Conservation (phyloP, 1,140 invertebrate genomes). For the Aphidius gifuensis region DNA sequence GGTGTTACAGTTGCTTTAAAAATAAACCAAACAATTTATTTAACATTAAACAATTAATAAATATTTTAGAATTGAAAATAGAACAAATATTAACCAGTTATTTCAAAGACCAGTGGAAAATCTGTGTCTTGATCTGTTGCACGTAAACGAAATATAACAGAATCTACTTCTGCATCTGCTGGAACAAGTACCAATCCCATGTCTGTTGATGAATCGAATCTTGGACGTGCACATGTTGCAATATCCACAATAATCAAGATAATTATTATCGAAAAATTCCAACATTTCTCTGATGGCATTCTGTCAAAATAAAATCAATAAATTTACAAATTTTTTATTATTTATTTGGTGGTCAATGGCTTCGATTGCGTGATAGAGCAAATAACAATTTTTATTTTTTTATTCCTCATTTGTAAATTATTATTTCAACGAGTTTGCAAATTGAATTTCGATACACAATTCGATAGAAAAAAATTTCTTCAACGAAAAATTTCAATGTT, state of each 20-base stretch:
- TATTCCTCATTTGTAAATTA: conserved; percentile 6
- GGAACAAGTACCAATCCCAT: conserved; percentile 78
- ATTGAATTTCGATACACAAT: background rate
- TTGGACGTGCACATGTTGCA: conserved; percentile 60
- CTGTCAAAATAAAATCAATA: conserved; percentile 34
- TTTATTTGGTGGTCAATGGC: conserved; percentile 30
- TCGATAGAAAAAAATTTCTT: background rate
- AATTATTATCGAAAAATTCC: conserved; percentile 45
- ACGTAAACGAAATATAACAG: conserved; percentile 80
- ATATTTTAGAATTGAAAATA: background rate
- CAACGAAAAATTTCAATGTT: no score
- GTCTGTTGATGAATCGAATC: conserved; percentile 77
- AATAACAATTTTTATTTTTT: conserved; percentile 6
- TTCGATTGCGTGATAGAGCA: conserved; percentile 35
- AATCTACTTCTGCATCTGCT: conserved; percentile 74
- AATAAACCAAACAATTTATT: conserved; percentile 14
- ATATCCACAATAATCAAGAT: conserved; percentile 36
- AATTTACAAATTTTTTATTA: conserved; percentile 29
- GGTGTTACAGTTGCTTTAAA: conserved; percentile 62
- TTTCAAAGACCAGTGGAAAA: conserved; percentile 78
- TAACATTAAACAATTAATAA: conserved; percentile 2
- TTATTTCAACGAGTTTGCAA: background rate
- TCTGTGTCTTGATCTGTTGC: conserved; percentile 84
- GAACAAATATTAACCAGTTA: conserved; percentile 59
- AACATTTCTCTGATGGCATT: conserved; percentile 52